Percentiles rank a stretch among this genome's conserved stretches.
These are phyloP conservation scores for Tethea ocularis DNA, from an alignment of 2,888 invertebrate species.

Conservation along the genomic window DNA sequence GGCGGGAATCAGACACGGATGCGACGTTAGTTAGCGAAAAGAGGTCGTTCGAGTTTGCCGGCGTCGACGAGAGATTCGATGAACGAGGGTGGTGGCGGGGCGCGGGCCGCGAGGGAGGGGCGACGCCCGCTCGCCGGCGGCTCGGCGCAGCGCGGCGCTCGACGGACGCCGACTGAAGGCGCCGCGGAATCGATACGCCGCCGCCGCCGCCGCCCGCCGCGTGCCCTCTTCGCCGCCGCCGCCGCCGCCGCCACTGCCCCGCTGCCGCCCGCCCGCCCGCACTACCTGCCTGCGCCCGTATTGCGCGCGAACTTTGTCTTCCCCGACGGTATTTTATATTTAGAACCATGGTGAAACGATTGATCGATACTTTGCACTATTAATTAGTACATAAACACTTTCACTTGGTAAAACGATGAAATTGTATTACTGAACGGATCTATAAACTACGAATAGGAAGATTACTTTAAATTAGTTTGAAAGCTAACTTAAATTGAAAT, in stretches of 20 bases:
- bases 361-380: slow-evolving; percentile 83
- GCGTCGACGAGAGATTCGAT: slow-evolving; percentile 67
- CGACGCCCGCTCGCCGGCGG: slow-evolving; percentile 75
- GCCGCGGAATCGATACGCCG: slow-evolving; percentile 79
- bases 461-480: slow-evolving; percentile 23
- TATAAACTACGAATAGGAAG: slow-evolving; percentile 17
- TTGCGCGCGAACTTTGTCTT: slow-evolving; percentile 84
- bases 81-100: slow-evolving; percentile 48
- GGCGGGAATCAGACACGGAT: slow-evolving; percentile 74
- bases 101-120: slow-evolving; percentile 60
- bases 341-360: slow-evolving; percentile 82
- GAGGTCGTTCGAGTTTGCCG: slow-evolving; percentile 83
- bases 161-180: slow-evolving; percentile 82
- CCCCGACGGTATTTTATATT: slow-evolving; percentile 82
- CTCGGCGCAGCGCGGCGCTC: slow-evolving; percentile 82
- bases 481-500: background rate
- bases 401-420: slow-evolving; percentile 47
- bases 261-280: slow-evolving; percentile 31
- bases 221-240: slow-evolving; percentile 42
- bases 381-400: slow-evolving; percentile 70
- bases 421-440: slow-evolving; percentile 13
- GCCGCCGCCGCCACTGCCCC: slow-evolving; percentile 52
- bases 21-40: slow-evolving; percentile 81
- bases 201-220: slow-evolving; percentile 68
- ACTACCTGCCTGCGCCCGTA: slow-evolving; percentile 73